Conservation (phyloP, 2,888 invertebrate genomes). For the Drepanosiphum platanoidis region DNA sequence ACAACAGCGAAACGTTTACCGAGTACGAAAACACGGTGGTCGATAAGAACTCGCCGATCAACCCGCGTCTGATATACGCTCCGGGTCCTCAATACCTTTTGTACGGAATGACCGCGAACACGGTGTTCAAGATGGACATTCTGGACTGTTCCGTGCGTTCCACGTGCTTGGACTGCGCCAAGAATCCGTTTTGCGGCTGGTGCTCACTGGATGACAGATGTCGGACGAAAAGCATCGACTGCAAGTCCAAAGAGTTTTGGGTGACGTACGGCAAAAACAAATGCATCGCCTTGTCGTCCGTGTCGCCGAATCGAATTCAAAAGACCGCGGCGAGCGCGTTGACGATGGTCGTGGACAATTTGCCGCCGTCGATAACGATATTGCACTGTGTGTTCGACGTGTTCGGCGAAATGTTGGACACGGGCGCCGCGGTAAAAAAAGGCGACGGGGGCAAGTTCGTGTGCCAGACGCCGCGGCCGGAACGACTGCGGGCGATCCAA, state of each 20-base stretch:
- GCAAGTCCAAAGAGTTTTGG: constrained; percentile 94
- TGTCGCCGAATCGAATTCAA: constrained; percentile 90
- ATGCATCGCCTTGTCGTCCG: constrained; percentile 93
- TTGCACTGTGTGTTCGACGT: constrained; percentile 94
- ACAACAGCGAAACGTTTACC: constrained; percentile 82
- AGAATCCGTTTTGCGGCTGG: constrained; percentile 98
- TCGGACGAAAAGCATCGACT: too few relatives aligned
- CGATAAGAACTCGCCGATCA: constrained; percentile 83
- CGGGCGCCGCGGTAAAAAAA: constrained; percentile 88
- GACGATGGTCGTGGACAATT: constrained; percentile 93
- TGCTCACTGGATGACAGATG: constrained; percentile 96
- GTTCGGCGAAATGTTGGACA: constrained; percentile 87
- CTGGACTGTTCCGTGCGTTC: constrained; percentile 92
- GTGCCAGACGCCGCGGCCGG: constrained; percentile 94
- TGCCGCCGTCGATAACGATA: constrained; percentile 89
- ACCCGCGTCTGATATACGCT: constrained; percentile 92
- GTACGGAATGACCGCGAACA: constrained; percentile 91
- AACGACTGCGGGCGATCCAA: constrained; percentile 87
- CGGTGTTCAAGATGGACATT: constrained; percentile 91
- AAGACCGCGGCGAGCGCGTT: constrained; percentile 91
- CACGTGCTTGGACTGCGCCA: constrained; percentile 91
- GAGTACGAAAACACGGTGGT: constrained; percentile 91
- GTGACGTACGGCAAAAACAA: constrained; percentile 96
- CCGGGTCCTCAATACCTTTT: constrained; percentile 89
- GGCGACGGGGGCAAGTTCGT: constrained; percentile 93